Evolutionary conservation across 1,140 invertebrate genomes (phyloP), one percentile per base, ranked within the genome.

Genomic region (Argopecten irradians): DNA sequence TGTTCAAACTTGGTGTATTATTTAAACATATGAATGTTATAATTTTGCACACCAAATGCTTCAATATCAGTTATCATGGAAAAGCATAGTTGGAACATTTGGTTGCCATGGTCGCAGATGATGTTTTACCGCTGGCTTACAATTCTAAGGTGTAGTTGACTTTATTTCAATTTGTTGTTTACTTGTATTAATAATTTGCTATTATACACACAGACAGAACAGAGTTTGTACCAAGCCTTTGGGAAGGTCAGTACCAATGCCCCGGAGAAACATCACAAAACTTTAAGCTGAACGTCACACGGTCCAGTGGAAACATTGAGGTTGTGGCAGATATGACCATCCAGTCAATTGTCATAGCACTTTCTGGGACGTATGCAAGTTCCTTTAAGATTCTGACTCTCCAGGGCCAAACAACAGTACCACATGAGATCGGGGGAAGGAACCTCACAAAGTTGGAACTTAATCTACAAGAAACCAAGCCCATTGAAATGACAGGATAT

Each of bases 221-320:
- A 9, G 89, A 89, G 7, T 85, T 89, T 87, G 46, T 87, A 7
- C 86, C 89, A 34, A 87, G 89, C 55, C n/a, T 85, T 83, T 89
- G 89, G 89, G 84, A 86, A 86, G 89, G 89, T 7, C 36, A 33
- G 13, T 89, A 46, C 55, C 28, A n/a, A 33, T 89, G 89, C 43
- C 14, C 33, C 5, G 71, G 43, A 35, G 85, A 39, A 33, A 43
- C 14, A 0, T 28, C 83, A 85, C 87, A 88, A 22, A 35, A 2
- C 1, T 41, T 88, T 36, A 11, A 84, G 9, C 35, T 88, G 28
- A 88, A 88, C 85, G 83, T 85, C 0, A 85, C 87, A 1, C 43
- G 19, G 32, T 86, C 36, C 28, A 87, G 82, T 32, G 86, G 82
- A 1, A 36, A 9, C 28, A 22, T 82, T 9, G 39, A 35, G 16